Percentiles rank a stretch among this genome's conserved stretches.
These are phyloP conservation scores for Etia nguti DNA, from an alignment of 2,113 vertebrate genomes.

Conservation along the genomic window DNA sequence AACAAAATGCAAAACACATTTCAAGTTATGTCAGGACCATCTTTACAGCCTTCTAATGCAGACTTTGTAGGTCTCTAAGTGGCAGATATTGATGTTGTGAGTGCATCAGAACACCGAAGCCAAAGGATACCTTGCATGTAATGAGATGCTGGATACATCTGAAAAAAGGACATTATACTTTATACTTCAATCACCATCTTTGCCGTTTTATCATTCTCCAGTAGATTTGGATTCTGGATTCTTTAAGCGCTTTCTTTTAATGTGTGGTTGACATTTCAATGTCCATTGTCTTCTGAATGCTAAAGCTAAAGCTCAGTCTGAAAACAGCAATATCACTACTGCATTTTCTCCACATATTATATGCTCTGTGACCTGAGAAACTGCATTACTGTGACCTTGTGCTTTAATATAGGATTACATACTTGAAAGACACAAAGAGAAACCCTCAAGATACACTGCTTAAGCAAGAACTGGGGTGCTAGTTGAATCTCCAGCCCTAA, in stretches of 20 bases:
- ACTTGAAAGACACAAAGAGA: neutral
- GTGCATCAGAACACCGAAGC: neutral
- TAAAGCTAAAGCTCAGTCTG: neutral
- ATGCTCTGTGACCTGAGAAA: neutral
- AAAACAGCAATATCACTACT: neutral
- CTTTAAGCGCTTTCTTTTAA: neutral
- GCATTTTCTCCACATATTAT: neutral
- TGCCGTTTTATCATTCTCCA: neutral
- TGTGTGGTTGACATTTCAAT: neutral
- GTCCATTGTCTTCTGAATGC: neutral
- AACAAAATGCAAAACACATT: neutral
- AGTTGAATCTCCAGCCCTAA: constrained; percentile 1
- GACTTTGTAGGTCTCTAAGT: neutral
- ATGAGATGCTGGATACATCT: neutral
- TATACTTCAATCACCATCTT: neutral
- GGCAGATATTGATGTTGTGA: neutral
- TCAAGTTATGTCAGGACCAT: neutral
- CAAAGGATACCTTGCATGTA: neutral
- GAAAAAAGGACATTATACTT: neutral
- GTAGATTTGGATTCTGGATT: neutral
- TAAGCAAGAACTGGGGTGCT: neutral
- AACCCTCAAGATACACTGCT: neutral
- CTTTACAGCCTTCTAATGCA: neutral
- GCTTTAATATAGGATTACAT: neutral
- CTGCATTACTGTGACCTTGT: neutral